phyloP scores from a whole-genome alignment of 2,113 vertebrate species.

The Festucalex cinctus region DNA sequence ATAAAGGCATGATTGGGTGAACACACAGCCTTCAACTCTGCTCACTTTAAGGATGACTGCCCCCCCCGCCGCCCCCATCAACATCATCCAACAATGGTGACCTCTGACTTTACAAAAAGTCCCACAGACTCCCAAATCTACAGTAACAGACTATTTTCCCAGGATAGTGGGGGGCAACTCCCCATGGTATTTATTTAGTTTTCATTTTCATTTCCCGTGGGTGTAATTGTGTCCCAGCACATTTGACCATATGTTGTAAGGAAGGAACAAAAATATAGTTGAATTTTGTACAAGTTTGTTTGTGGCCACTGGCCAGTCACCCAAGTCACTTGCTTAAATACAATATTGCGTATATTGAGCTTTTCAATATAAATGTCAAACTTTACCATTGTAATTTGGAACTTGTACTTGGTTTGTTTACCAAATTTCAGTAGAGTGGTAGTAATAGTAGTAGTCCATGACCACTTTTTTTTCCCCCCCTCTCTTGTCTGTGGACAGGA shows the following conservation, averaged over 20 bases:
- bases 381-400: neutral
- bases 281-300: neutral
- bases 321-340: too few species aligned
- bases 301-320: neutral
- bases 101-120: neutral
- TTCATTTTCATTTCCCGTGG: neutral
- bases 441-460: neutral
- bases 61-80: too few species aligned
- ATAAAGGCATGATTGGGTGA: too few species aligned
- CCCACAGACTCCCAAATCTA: neutral
- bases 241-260: neutral
- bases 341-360: too few species aligned
- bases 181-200: neutral
- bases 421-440: neutral
- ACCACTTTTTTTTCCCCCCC: neutral
- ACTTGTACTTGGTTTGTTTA: neutral
- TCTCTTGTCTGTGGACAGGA: constrained; percentile 72
- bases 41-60: neutral
- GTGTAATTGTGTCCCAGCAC: neutral
- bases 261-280: neutral
- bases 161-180: neutral
- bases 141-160: neutral
- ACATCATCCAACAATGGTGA: neutral
- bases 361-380: too few species aligned
- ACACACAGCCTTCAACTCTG: too few species aligned